A percentile compares a stretch with the other conserved stretches of the same genome.
These are phyloP conservation scores for Cyclargus thomasi DNA, from an alignment of 1,140 invertebrate species.

Conservation along the genomic window DNA sequence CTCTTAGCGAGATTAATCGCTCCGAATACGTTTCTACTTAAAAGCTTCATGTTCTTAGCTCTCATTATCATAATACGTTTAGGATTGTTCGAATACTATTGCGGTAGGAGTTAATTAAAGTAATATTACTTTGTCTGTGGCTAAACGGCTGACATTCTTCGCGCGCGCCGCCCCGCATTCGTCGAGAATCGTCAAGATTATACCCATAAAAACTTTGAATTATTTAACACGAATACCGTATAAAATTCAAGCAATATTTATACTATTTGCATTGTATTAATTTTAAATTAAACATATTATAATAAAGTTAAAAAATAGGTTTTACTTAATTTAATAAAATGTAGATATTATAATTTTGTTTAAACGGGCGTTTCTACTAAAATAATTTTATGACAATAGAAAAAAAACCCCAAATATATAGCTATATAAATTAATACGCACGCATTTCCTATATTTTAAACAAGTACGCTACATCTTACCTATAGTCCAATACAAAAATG, in stretches of 20 bases:
- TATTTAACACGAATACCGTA: not conserved
- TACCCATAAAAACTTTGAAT: not conserved
- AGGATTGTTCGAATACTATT: conserved; percentile 6
- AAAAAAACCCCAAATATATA: too few relatives aligned
- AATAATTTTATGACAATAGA: too few relatives aligned
- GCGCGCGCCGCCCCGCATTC: not conserved
- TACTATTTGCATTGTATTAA: too few relatives aligned
- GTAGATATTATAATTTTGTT: too few relatives aligned
- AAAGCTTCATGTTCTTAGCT: conserved; percentile 11
- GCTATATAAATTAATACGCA: too few relatives aligned
- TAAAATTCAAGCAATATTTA: conserved; percentile 5
- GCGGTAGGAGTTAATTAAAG: not conserved
- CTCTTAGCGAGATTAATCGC: conserved; percentile 25
- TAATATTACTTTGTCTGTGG: not conserved
- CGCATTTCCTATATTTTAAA: too few relatives aligned
- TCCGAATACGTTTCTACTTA: conserved; percentile 16
- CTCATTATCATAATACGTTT: conserved; percentile 16
- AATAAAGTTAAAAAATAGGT: too few relatives aligned
- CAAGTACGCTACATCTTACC: too few relatives aligned
- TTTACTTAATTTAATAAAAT: too few relatives aligned
- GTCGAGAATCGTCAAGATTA: not conserved
- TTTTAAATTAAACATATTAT: too few relatives aligned
- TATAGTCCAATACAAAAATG: too few relatives aligned
- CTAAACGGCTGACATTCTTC: not conserved
- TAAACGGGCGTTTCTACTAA: too few relatives aligned